Percentiles rank a stretch among this genome's conserved stretches.
phyloP scores from a whole-genome alignment of 2,797 vertebrate genomes.

The Cynopterus sphinx region DNA sequence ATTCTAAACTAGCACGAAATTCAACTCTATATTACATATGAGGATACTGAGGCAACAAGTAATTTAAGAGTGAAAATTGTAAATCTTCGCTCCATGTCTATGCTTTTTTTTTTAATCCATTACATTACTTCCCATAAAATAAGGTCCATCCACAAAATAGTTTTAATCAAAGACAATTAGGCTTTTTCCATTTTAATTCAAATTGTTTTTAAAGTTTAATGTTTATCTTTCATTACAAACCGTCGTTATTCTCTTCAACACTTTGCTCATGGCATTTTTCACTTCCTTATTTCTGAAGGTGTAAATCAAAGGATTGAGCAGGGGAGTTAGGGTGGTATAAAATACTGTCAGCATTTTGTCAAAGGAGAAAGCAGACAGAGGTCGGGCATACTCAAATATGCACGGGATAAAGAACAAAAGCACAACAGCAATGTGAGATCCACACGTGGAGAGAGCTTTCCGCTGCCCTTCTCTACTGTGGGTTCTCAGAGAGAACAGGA shows the following conservation, averaged over 20 bases:
- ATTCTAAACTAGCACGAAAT: background rate
- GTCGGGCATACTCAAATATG: too few species aligned
- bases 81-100: background rate
- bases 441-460: background rate
- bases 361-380: background rate
- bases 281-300: constrained; percentile 56
- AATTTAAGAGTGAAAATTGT: background rate
- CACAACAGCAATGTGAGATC: too few species aligned
- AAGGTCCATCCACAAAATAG: background rate
- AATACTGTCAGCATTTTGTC: constrained; percentile 56
- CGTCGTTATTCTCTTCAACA: background rate
- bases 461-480: background rate
- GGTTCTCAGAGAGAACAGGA: constrained; percentile 38
- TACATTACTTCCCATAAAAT: background rate
- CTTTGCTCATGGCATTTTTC: constrained; percentile 43
- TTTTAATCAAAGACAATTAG: background rate
- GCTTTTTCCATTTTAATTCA: background rate
- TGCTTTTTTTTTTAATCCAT: background rate
- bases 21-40: background rate
- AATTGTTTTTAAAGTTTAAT: background rate
- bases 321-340: constrained; percentile 48
- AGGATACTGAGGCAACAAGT: background rate
- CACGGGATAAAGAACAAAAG: too few species aligned
- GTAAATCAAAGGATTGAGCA: constrained; percentile 68
- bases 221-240: background rate